phyloP scores from a whole-genome alignment of 2,888 invertebrate species.

The Entomobrya proxima region DNA sequence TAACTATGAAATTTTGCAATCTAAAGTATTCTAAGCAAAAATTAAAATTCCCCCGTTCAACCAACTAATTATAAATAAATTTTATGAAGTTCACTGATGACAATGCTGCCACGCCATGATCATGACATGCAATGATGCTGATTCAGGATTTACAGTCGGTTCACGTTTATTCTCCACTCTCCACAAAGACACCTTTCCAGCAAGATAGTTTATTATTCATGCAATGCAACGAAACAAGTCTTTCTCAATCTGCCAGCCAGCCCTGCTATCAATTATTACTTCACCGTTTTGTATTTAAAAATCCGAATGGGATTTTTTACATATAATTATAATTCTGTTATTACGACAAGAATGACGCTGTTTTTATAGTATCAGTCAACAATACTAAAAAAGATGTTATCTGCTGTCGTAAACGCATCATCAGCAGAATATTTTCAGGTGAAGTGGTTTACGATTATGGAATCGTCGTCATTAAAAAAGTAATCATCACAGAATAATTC shows the following conservation, averaged over 20 bases:
- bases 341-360: neutral
- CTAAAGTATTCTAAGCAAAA: neutral
- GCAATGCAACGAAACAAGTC: neutral
- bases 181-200: too few species aligned
- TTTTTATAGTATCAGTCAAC: slow-evolving; percentile 16
- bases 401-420: neutral
- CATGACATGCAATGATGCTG: slow-evolving; percentile 28
- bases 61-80: neutral
- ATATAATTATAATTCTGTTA: neutral
- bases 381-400: slow-evolving; percentile 8
- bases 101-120: neutral
- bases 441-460: neutral
- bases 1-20: neutral
- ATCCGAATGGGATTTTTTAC: too few species aligned
- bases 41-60: neutral
- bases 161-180: slow-evolving; percentile 6
- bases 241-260: neutral
- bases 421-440: neutral
- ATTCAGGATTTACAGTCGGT: neutral
- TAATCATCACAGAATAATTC: neutral
- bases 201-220: slow-evolving; percentile 11
- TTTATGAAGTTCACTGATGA: too few species aligned
- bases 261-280: neutral
- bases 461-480: neutral
- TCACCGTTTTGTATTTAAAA: neutral